Evolutionary conservation across 2,888 invertebrate species (phyloP).

Genomic region (Cephalotes varians): DNA sequence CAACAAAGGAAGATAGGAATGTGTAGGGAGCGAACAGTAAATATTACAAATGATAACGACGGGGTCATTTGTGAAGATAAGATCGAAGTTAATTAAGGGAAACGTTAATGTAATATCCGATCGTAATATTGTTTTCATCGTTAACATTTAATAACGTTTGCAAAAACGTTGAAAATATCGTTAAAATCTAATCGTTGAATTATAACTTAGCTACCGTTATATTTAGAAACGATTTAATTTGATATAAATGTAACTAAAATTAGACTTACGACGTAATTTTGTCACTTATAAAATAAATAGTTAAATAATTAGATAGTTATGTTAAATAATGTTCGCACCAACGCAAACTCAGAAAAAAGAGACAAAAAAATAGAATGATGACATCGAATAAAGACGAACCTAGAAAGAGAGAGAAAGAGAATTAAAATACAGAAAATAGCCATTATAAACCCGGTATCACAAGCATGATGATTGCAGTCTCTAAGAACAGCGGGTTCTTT

Average conservation of each 20-base stretch:
- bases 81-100: neutral
- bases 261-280: neutral
- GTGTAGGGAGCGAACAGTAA: neutral
- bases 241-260: neutral
- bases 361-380: neutral
- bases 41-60: neutral
- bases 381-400: neutral
- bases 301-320: constrained; percentile 1
- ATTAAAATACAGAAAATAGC: constrained; percentile 57
- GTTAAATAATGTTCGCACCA: neutral
- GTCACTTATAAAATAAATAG: no score
- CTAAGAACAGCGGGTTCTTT: constrained; percentile 65
- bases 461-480: constrained; percentile 59
- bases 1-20: neutral
- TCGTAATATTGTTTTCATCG: neutral
- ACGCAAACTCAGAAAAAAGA: neutral
- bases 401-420: constrained; percentile 22
- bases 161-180: neutral
- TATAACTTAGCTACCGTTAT: neutral
- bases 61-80: neutral
- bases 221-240: neutral
- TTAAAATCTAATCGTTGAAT: constrained; percentile 7
- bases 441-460: constrained; percentile 45
- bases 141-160: neutral
- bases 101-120: neutral